phyloP scores from a whole-genome alignment of 2,113 vertebrate genomes.

The Cinclus cinclus region DNA sequence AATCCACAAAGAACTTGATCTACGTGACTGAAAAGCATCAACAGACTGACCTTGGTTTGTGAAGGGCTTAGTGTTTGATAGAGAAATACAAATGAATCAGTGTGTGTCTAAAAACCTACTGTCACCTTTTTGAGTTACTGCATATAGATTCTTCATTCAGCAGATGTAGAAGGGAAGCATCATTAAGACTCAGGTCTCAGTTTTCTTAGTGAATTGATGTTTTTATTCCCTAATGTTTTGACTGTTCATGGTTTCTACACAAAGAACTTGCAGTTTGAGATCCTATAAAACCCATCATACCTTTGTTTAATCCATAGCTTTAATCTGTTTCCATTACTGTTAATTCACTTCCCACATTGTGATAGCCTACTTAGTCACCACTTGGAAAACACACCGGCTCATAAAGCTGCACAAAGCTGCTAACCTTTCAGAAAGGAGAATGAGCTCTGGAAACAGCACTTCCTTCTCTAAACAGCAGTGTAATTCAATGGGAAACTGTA shows the following conservation, averaged over 20 bases:
- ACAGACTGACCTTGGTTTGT: neutral
- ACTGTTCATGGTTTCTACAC: neutral
- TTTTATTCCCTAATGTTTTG: neutral
- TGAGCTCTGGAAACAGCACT: neutral
- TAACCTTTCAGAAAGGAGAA: slow-evolving; percentile 8
- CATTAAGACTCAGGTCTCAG: neutral
- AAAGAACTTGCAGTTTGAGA: neutral
- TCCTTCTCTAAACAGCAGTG: neutral
- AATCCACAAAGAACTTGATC: neutral
- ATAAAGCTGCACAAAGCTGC: slow-evolving; percentile 23
- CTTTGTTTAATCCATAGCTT: slow-evolving; percentile 21
- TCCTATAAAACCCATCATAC: neutral
- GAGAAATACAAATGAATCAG: neutral
- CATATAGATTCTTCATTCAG: neutral
- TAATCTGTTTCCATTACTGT: neutral
- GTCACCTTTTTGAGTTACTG: neutral
- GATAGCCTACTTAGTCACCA: slow-evolving; percentile 18
- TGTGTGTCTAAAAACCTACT: neutral
- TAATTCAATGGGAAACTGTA: slow-evolving; percentile 24
- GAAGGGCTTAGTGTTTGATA: neutral
- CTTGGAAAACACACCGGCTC: slow-evolving; percentile 13
- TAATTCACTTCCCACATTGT: neutral
- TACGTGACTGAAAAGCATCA: neutral
- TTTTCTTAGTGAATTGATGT: neutral
- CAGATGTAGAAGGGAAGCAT: neutral